Conservation (phyloP, 2,888 invertebrate species). For the Hydriomena furcata region DNA sequence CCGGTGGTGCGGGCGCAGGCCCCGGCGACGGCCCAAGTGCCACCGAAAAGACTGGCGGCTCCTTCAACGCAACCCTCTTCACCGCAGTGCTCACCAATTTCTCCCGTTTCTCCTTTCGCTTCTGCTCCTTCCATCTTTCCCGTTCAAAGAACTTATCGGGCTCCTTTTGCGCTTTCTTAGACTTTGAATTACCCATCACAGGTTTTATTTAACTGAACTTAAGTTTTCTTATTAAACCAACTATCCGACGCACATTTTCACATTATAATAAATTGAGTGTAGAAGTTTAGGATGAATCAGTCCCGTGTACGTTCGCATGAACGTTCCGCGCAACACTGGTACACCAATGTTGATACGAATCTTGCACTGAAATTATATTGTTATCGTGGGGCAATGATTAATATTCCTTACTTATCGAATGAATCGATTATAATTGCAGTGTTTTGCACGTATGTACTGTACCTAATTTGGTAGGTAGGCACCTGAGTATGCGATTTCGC, state of each 20-base stretch:
- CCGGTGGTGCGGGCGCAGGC: slow-evolving; percentile 42
- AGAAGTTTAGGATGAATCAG: slow-evolving; percentile 8
- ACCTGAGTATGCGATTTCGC: slow-evolving; percentile 30
- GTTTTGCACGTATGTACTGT: slow-evolving; percentile 43
- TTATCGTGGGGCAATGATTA: slow-evolving; percentile 63
- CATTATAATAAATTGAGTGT: background rate
- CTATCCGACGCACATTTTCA: slow-evolving; percentile 1
- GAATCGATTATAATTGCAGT: slow-evolving; percentile 53
- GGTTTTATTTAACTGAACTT: background rate
- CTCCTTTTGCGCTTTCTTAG: slow-evolving; percentile 66
- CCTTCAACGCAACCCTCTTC: slow-evolving; percentile 55
- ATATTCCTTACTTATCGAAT: slow-evolving; percentile 51
- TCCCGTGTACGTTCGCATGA: slow-evolving; percentile 39
- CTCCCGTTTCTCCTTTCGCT: slow-evolving; percentile 59
- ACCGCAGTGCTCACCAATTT: slow-evolving; percentile 50
- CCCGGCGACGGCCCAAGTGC: slow-evolving; percentile 44
- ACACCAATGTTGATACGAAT: slow-evolving; percentile 46
- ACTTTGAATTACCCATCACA: slow-evolving; percentile 72
- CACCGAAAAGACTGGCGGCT: slow-evolving; percentile 46
- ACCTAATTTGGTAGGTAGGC: too few relatives aligned
- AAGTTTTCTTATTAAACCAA: too few relatives aligned
- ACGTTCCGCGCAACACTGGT: slow-evolving; percentile 55
- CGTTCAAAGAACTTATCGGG: slow-evolving; percentile 72
- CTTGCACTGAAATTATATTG: slow-evolving; percentile 50
- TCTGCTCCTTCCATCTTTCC: slow-evolving; percentile 66